These are phyloP conservation scores for Meloe dianella DNA, from an alignment of 2,888 invertebrate species.

Conservation along the genomic window DNA sequence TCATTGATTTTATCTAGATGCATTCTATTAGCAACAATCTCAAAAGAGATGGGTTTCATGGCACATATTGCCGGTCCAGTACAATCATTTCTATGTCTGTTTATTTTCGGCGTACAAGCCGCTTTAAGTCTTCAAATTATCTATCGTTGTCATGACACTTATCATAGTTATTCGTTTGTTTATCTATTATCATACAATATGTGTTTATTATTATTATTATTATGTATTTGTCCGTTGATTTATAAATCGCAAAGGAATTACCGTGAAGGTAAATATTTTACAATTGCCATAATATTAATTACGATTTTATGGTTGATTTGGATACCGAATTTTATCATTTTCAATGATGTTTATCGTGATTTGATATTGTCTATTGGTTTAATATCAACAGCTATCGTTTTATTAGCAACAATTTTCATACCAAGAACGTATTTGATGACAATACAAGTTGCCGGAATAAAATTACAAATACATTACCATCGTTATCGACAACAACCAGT, in stretches of 20 bases:
- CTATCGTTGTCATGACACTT: constrained; percentile 61
- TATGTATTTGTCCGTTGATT: constrained; percentile 67
- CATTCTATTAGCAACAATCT: constrained; percentile 70
- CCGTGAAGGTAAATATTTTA: constrained; percentile 67
- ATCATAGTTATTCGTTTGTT: constrained; percentile 60
- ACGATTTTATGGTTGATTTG: constrained; percentile 68
- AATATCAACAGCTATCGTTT: constrained; percentile 67
- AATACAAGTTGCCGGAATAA: constrained; percentile 68
- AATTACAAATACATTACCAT: constrained; percentile 63
- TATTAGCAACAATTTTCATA: constrained; percentile 70
- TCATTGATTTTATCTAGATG: constrained; percentile 69
- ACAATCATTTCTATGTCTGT: constrained; percentile 68
- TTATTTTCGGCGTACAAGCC: constrained; percentile 68
- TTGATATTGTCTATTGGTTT: constrained; percentile 67
- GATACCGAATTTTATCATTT: constrained; percentile 64
- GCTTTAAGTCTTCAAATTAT: constrained; percentile 62
- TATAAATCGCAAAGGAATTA: constrained; percentile 71
- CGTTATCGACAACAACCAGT: constrained; percentile 59
- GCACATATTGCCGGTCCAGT: constrained; percentile 75
- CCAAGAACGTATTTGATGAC: constrained; percentile 74
- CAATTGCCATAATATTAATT: constrained; percentile 64
- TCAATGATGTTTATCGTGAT: constrained; percentile 64
- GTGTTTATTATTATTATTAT: constrained; percentile 64
- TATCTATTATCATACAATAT: constrained; percentile 67
- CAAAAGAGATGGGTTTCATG: constrained; percentile 70